These are phyloP conservation scores for Medauroidea extradentata DNA, from an alignment of 1,140 invertebrate species.

Conservation along the genomic window DNA sequence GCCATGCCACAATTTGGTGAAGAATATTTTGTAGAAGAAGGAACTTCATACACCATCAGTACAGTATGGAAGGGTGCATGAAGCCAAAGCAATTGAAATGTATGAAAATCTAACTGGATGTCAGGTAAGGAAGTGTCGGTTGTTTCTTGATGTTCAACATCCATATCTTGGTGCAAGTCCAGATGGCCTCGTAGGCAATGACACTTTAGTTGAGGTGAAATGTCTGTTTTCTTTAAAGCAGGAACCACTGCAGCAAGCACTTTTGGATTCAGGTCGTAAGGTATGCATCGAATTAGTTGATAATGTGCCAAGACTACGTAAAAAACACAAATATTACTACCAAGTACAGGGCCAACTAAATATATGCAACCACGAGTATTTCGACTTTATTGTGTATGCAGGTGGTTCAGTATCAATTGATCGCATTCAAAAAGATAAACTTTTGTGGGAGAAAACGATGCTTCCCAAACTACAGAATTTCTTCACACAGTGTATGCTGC, in stretches of 20 bases:
- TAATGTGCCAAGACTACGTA: neutral
- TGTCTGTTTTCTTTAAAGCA: conserved; percentile 8
- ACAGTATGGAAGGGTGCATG: neutral
- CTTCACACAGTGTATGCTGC: neutral
- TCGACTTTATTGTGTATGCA: neutral
- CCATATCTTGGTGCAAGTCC: conserved; percentile 22
- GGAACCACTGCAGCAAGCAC: neutral
- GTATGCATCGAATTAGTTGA: neutral
- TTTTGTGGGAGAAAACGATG: neutral
- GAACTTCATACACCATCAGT: neutral
- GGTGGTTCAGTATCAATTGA: too few relatives aligned
- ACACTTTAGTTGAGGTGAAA: conserved; percentile 27
- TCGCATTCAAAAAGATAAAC: neutral
- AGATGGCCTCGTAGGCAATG: conserved; percentile 21
- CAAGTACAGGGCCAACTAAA: conserved; percentile 1
- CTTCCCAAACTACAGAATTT: conserved; percentile 11
- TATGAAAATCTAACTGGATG: neutral
- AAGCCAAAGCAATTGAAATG: neutral
- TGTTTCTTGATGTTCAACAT: neutral
- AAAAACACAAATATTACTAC: neutral
- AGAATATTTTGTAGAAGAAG: neutral
- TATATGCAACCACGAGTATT: neutral
- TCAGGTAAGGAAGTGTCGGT: neutral
- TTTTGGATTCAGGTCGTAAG: neutral
- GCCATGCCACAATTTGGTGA: neutral